Evolutionary conservation across 2,113 vertebrate genomes (phyloP).

Genomic region (Lipophrys pholis): DNA sequence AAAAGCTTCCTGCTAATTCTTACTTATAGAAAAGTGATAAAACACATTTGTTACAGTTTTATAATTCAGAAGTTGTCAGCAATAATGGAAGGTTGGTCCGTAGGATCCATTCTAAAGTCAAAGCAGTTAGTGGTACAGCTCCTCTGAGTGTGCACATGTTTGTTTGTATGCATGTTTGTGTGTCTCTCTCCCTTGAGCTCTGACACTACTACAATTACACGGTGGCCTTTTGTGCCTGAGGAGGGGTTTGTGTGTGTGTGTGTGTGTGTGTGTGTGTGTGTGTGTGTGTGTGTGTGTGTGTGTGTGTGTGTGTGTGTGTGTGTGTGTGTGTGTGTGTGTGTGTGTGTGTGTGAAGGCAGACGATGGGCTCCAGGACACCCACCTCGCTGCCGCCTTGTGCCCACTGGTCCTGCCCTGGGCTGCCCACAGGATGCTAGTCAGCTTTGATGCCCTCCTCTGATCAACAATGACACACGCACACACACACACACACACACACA

Average conservation of each 20-base stretch:
- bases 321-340: constrained; percentile 32
- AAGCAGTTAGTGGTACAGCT: too few species aligned
- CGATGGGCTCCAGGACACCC: constrained; percentile 71
- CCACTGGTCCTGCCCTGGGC: constrained; percentile 73
- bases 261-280: constrained; percentile 29
- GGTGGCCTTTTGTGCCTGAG: constrained; percentile 61
- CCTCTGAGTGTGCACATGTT: too few species aligned
- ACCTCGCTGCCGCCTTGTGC: constrained; percentile 66
- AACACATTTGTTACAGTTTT: too few species aligned
- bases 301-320: constrained; percentile 6
- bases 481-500: background rate
- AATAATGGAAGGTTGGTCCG: too few species aligned
- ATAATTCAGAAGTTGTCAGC: too few species aligned
- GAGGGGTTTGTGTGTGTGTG: background rate
- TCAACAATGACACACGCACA: constrained; percentile 20
- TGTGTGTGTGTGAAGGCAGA: constrained; percentile 56
- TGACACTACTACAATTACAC: constrained; percentile 74
- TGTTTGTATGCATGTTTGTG: too few species aligned
- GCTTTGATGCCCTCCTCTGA: constrained; percentile 72
- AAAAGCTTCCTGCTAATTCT: too few species aligned
- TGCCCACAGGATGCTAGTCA: constrained; percentile 75
- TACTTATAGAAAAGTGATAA: too few species aligned
- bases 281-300: constrained; percentile 43
- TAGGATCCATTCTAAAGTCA: too few species aligned
- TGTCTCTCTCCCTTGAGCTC: constrained; percentile 64